Evolutionary conservation across 2,888 invertebrate genomes (phyloP).

Genomic region (Ypsolopha scabrella): DNA sequence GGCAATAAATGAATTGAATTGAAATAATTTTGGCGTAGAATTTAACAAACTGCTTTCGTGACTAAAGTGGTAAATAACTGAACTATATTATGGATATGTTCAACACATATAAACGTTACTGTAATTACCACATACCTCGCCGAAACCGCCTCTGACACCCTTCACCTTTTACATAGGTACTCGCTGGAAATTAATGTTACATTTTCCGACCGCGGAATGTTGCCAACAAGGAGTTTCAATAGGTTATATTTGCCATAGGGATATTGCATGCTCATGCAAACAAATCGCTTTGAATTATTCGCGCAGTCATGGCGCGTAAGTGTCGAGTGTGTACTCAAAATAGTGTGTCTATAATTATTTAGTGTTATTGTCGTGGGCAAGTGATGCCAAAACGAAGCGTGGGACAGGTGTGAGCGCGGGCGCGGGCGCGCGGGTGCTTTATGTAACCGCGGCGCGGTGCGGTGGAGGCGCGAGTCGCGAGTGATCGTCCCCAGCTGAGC

Average conservation of each 20-base stretch:
- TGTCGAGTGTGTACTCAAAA: constrained; percentile 38
- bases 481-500: neutral
- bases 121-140: too few relatives aligned
- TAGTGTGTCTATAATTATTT: constrained; percentile 62
- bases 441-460: constrained; percentile 46
- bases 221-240: neutral
- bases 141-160: too few relatives aligned
- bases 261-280: constrained; percentile 9
- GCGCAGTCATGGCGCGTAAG: constrained; percentile 20
- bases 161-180: too few relatives aligned
- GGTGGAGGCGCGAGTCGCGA: constrained; percentile 6
- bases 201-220: neutral
- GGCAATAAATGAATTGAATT: too few relatives aligned
- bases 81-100: too few relatives aligned
- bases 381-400: constrained; percentile 59
- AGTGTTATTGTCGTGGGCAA: constrained; percentile 62
- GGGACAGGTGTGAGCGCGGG: constrained; percentile 64
- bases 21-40: too few relatives aligned
- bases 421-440: constrained; percentile 36
- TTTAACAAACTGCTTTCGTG: too few relatives aligned
- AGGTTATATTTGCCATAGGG: neutral
- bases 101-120: too few relatives aligned
- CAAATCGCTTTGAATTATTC: constrained; percentile 38
- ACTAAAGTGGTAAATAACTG: too few relatives aligned
- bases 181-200: too few relatives aligned